Percentiles rank a stretch among this genome's conserved stretches.
These are phyloP conservation scores for Arizona elegans DNA, from an alignment of 2,113 vertebrate genomes.

Conservation along the genomic window DNA sequence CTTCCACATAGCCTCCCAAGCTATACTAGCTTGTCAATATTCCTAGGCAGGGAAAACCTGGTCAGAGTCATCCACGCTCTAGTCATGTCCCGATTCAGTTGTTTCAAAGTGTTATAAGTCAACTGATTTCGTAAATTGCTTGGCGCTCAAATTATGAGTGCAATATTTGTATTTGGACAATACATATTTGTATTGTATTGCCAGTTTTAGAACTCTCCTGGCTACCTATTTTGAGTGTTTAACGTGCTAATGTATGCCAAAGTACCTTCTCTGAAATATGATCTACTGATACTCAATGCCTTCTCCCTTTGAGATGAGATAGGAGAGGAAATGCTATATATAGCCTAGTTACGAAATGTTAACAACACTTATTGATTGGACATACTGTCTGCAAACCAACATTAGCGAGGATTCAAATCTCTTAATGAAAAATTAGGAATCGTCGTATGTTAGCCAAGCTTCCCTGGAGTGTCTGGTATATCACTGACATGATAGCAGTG, in stretches of 20 bases:
- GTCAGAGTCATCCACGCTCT: too few relatives aligned
- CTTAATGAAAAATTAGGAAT: too few relatives aligned
- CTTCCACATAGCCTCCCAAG: not conserved
- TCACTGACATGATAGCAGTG: too few relatives aligned
- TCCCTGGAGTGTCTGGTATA: too few relatives aligned
- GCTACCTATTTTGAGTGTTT: not conserved
- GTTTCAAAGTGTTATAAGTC: not conserved
- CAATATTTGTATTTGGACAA: not conserved
- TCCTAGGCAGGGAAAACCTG: not conserved
- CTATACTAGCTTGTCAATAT: not conserved
- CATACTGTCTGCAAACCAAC: too few relatives aligned
- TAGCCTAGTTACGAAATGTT: too few relatives aligned
- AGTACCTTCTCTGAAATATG: not conserved
- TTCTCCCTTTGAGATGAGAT: too few relatives aligned
- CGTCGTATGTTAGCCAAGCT: too few relatives aligned
- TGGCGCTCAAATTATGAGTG: not conserved
- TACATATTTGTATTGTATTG: not conserved
- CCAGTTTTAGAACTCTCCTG: not conserved
- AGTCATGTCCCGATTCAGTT: not conserved
- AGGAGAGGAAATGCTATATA: too few relatives aligned
- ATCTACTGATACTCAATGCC: too few relatives aligned
- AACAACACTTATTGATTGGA: too few relatives aligned
- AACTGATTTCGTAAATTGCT: not conserved
- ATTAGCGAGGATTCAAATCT: too few relatives aligned
- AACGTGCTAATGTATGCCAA: not conserved